These are phyloP conservation scores for Alces alces DNA, from an alignment of 2,113 vertebrate species.

Conservation along the genomic window DNA sequence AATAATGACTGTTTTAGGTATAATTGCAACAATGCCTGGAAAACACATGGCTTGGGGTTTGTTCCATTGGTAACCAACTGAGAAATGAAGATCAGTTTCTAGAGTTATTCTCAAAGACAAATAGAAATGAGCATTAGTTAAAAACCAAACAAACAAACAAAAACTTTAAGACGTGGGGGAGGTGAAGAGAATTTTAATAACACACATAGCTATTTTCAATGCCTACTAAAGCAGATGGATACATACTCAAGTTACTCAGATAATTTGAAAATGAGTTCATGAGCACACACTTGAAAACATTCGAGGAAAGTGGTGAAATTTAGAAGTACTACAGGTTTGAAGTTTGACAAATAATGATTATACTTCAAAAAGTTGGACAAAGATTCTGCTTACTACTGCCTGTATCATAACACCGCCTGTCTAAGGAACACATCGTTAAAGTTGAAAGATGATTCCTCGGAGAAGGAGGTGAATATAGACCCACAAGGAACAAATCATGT, in stretches of 20 bases:
- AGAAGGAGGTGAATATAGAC: conserved; percentile 28
- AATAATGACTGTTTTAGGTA: background rate
- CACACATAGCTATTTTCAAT: background rate
- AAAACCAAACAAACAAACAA: background rate
- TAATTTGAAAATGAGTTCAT: background rate
- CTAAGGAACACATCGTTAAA: background rate
- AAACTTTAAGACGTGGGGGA: background rate
- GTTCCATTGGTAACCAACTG: background rate
- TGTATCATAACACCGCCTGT: background rate
- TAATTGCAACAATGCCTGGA: background rate
- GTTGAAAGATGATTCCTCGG: conserved; percentile 26
- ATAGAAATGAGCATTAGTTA: background rate
- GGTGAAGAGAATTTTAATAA: background rate
- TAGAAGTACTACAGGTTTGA: background rate
- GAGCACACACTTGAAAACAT: background rate
- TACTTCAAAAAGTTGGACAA: background rate
- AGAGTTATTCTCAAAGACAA: background rate
- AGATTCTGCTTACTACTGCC: background rate
- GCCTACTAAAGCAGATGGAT: background rate
- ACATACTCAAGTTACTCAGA: background rate
- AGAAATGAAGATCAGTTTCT: background rate
- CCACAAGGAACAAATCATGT: conserved; percentile 48
- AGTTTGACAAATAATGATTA: conserved; percentile 7
- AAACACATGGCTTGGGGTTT: background rate
- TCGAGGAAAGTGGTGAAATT: background rate